phyloP scores from a whole-genome alignment of 2,113 vertebrate genomes.

The Crotophaga sulcirostris region DNA sequence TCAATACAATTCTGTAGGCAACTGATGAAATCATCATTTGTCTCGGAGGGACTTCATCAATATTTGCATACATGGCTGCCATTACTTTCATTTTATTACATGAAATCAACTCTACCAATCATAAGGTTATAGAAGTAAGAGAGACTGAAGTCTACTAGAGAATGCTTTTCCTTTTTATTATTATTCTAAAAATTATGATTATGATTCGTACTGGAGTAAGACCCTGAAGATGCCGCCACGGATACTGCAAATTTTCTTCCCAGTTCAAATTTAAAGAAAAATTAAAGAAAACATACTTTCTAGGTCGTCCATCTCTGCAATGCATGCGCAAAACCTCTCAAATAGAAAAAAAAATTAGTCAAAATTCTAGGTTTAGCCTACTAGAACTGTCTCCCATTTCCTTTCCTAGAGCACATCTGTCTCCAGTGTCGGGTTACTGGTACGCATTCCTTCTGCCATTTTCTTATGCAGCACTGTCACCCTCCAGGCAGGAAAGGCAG shows the following conservation, averaged over 20 bases:
- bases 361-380: not conserved
- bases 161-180: not conserved
- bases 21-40: not conserved
- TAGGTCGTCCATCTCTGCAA: not conserved
- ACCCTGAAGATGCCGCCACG: not conserved
- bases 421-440: slow-evolving; percentile 36
- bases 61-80: not conserved
- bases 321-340: not conserved
- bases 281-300: not conserved
- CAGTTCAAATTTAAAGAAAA: too few relatives aligned
- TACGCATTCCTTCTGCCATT: not conserved
- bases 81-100: not conserved
- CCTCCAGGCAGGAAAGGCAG: slow-evolving; percentile 6
- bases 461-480: not conserved
- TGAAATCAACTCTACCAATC: not conserved
- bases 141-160: not conserved
- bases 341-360: accelerated
- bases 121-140: not conserved
- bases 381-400: not conserved
- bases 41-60: not conserved
- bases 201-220: not conserved
- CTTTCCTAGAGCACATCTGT: slow-evolving; percentile 4
- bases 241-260: not conserved
- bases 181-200: not conserved
- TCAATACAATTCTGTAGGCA: not conserved